A percentile compares a stretch with the other conserved stretches of the same genome.
Conservation (phyloP, 2,797 vertebrate genomes). For the Argentina silus region DNA sequence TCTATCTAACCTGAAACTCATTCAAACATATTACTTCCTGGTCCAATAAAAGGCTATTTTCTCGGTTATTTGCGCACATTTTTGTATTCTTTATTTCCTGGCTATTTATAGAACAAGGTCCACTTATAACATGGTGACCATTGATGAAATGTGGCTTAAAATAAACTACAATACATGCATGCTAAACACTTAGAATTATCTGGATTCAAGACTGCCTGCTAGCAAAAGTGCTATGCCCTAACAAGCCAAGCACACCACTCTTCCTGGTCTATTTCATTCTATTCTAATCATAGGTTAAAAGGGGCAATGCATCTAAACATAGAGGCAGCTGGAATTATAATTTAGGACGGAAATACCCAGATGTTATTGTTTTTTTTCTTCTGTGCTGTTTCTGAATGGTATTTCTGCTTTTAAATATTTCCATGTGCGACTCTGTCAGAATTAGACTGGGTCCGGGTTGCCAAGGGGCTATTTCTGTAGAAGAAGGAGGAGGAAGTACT, state of each 20-base stretch:
- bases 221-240: not conserved
- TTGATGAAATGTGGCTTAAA: too few species aligned
- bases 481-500: conserved; percentile 7
- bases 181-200: not conserved
- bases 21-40: too few species aligned
- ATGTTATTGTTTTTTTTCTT: not conserved
- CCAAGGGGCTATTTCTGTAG: conserved; percentile 3
- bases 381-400: conserved; percentile 4
- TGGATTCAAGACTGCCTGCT: not conserved
- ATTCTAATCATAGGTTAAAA: conserved; percentile 26
- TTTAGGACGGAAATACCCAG: conserved; percentile 10
- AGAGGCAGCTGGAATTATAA: conserved; percentile 28
- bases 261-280: conserved; percentile 15
- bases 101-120: too few species aligned
- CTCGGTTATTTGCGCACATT: too few species aligned
- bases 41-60: too few species aligned
- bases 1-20: too few species aligned
- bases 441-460: not conserved
- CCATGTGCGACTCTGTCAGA: conserved; percentile 1
- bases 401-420: conserved; percentile 5
- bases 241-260: not conserved
- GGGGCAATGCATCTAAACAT: conserved; percentile 29
- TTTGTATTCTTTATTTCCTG: too few species aligned
- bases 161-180: not conserved
- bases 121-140: too few species aligned